Base-by-base conservation (phyloP, 2,888 invertebrate species). In the Trisateles emortualis region DNA sequence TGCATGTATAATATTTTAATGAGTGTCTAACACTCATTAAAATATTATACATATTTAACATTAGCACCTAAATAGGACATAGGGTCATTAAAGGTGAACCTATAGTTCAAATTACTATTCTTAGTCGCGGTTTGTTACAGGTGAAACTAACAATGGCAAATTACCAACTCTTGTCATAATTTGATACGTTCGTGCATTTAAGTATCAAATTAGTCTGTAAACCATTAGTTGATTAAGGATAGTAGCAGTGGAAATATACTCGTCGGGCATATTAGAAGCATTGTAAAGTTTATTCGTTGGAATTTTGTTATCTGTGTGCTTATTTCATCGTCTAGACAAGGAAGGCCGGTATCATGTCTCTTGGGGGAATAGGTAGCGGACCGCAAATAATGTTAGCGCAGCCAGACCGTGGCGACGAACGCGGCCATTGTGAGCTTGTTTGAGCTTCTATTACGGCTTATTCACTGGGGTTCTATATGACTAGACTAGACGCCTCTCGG, bases 381-480 rank as follows among this genome's bases (percentile, higher is more conserved):
- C 86, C 85, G 88, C 88, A 89, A 90, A 90, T 86, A 79, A 82
- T 85, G 81, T 87, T 87, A 84, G 80, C 76, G 76, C 68, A 74
- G 82, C 72, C 79, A 82, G 88, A 89, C 85, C 88, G 87, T 88
- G 71, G 77, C 84, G 80, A 71, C 65, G 69, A 71, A 56, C 63
- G 65, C 61, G 67, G 53, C 70, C 74, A 79, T 81, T 85, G 83
- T 83, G 65, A 72, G 64, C 74, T 71, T 69, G 70, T 76, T 78
- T 69, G 71, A 68, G 60, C 64, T 68, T 69, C 65, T 61, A 68
- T 72, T 68, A 69, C 29, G 59, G 59, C 63, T 66, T 67, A 74
- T 76, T 72, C 70, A 64, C 52, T 62, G 57, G n/a, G n/a, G 39
- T 58, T 48, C 51, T 57, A 46, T 49, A 29, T 57, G 49, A 64